Conservation (phyloP, 1,140 invertebrate species). For the Tetragonula clypearis region DNA sequence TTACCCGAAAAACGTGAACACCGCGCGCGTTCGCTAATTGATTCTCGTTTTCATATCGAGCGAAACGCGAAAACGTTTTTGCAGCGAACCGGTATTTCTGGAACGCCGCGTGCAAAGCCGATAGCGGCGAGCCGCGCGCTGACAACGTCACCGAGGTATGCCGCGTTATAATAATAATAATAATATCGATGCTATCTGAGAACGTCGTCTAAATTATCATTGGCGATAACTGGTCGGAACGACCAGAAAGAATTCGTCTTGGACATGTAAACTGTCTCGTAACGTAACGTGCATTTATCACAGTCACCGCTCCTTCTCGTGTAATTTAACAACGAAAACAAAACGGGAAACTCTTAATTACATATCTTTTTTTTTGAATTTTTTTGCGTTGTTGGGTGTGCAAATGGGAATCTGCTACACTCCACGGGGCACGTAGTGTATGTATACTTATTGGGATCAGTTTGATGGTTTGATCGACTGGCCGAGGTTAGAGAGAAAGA, state of each 20-base stretch:
- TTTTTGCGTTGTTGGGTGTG: no score
- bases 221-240: not conserved
- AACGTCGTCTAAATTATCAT: slow-evolving; percentile 1
- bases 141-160: no score
- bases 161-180: no score
- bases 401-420: no score
- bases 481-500: not conserved
- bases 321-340: not conserved
- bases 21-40: slow-evolving; percentile 33
- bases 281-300: not conserved
- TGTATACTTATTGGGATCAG: no score
- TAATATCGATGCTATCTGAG: slow-evolving; percentile 22
- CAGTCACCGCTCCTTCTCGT: no score
- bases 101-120: slow-evolving; percentile 6
- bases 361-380: no score
- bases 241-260: not conserved
- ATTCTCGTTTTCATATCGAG: slow-evolving; percentile 10
- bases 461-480: no score
- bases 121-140: slow-evolving; percentile 46
- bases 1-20: slow-evolving; percentile 6
- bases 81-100: slow-evolving; percentile 25
- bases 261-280: not conserved
- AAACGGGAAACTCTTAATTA: not conserved
- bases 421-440: no score
- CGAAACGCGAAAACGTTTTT: slow-evolving; percentile 11